A percentile compares a stretch with the other conserved stretches of the same genome.
phyloP scores from a whole-genome alignment of 2,797 vertebrate species.

The Falco biarmicus region DNA sequence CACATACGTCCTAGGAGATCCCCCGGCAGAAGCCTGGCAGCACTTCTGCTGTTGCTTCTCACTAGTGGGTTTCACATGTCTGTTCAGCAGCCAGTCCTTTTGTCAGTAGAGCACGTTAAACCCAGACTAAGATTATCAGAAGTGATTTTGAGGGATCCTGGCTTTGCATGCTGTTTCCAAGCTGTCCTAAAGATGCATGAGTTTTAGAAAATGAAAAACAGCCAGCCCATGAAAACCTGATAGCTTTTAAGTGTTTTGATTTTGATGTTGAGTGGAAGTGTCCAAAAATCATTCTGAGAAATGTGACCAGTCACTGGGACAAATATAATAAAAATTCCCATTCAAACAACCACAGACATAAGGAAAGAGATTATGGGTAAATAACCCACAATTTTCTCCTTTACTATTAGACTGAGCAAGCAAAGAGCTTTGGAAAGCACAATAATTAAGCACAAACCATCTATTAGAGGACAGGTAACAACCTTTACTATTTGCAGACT shows the following conservation, averaged over 20 bases:
- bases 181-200: background rate
- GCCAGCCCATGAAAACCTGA: background rate
- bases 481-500: background rate
- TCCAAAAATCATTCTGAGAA: conserved; percentile 33
- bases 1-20: accelerated
- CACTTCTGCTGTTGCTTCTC: background rate
- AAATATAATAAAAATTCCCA: conserved; percentile 20
- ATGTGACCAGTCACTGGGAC: background rate
- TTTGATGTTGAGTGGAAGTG: background rate
- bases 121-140: background rate
- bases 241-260: background rate
- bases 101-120: background rate
- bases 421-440: background rate
- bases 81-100: background rate
- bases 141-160: background rate
- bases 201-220: background rate
- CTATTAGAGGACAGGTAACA: background rate
- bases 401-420: conserved; percentile 11
- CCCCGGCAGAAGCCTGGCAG: background rate
- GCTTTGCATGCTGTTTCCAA: background rate
- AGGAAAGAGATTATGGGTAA: background rate
- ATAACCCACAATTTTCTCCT: background rate
- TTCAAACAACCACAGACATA: background rate
- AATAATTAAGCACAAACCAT: conserved; percentile 1
- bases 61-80: background rate